Percentiles rank a stretch among this genome's conserved stretches.
Conservation (phyloP, 2,797 vertebrate species). For the Glyptemys insculpta region DNA sequence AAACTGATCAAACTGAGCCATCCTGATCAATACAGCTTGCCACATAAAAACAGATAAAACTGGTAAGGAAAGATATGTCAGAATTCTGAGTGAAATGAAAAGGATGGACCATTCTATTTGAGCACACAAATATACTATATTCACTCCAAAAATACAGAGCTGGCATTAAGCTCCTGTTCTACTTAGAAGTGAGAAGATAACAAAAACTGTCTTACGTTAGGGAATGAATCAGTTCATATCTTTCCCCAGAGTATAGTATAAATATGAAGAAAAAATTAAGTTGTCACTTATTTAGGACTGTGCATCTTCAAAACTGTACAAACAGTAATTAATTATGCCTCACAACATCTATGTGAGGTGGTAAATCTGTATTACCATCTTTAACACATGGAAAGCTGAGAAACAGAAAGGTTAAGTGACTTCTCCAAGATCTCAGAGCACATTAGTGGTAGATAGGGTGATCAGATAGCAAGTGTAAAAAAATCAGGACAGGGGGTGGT, state of each 20-base stretch:
- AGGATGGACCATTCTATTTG: slow-evolving; percentile 35
- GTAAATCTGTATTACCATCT: not conserved
- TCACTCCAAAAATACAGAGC: slow-evolving; percentile 45
- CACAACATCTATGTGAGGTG: not conserved
- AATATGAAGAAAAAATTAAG: slow-evolving; percentile 44
- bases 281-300: slow-evolving; percentile 15
- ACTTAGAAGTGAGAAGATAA: slow-evolving; percentile 68
- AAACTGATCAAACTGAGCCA: not conserved
- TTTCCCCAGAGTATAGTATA: slow-evolving; percentile 19
- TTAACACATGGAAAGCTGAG: not conserved
- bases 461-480: too few species aligned
- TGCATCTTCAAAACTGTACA: not conserved
- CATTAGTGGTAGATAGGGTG: not conserved
- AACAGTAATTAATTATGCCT: slow-evolving; percentile 44
- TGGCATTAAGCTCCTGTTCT: slow-evolving; percentile 56
- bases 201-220: slow-evolving; percentile 38
- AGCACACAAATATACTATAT: slow-evolving; percentile 44
- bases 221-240: slow-evolving; percentile 57
- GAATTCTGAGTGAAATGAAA: slow-evolving; percentile 24
- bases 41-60: slow-evolving; percentile 12
- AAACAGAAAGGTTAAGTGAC: slow-evolving; percentile 29
- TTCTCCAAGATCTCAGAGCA: not conserved
- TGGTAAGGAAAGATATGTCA: not conserved
- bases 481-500: too few species aligned
- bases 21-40: not conserved